A percentile compares a stretch with the other conserved stretches of the same genome.
Conservation (phyloP, 2,888 invertebrate species). For the Shargacucullia verbasci region DNA sequence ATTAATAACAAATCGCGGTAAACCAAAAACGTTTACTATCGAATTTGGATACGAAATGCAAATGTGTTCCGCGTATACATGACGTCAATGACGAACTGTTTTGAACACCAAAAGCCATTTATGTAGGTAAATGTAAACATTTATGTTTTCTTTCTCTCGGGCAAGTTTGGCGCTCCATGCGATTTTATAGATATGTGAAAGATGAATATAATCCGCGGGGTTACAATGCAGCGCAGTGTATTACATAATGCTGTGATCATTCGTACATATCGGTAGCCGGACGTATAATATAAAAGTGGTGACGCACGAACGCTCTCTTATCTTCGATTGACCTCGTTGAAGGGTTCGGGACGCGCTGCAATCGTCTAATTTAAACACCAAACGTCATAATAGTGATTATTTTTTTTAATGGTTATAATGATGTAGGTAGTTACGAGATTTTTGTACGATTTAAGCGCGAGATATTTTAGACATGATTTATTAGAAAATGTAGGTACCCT, state of each 20-base stretch:
- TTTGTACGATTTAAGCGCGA: constrained; percentile 3
- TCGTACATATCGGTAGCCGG: constrained; percentile 53
- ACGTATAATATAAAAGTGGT: constrained; percentile 62
- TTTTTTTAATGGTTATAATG: constrained; percentile 36
- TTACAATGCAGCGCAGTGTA: constrained; percentile 28
- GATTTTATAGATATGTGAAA: constrained; percentile 26
- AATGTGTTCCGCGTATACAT: constrained; percentile 63
- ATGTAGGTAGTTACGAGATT: constrained; percentile 6
- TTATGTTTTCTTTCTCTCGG: constrained; percentile 66
- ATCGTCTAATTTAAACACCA: constrained; percentile 70
- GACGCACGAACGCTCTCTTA: constrained; percentile 78
- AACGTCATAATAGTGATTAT: constrained; percentile 53
- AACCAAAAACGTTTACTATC: constrained; percentile 55
- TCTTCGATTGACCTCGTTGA: constrained; percentile 80
- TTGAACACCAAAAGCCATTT: constrained; percentile 70
- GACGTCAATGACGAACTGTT: constrained; percentile 79
- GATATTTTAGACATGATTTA: too few species aligned
- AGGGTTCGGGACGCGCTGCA: constrained; percentile 74
- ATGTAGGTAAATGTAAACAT: constrained; percentile 75
- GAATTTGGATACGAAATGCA: constrained; percentile 54
- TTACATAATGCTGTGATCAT: constrained; percentile 49
- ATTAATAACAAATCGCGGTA: constrained; percentile 18
- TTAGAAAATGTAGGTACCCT: too few species aligned
- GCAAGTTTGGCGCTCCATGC: constrained; percentile 40
- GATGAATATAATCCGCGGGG: constrained; percentile 7